Percentiles rank a stretch among this genome's conserved stretches.
These are phyloP conservation scores for Eupeodes corollae DNA, from an alignment of 1,140 invertebrate genomes.

Conservation along the genomic window DNA sequence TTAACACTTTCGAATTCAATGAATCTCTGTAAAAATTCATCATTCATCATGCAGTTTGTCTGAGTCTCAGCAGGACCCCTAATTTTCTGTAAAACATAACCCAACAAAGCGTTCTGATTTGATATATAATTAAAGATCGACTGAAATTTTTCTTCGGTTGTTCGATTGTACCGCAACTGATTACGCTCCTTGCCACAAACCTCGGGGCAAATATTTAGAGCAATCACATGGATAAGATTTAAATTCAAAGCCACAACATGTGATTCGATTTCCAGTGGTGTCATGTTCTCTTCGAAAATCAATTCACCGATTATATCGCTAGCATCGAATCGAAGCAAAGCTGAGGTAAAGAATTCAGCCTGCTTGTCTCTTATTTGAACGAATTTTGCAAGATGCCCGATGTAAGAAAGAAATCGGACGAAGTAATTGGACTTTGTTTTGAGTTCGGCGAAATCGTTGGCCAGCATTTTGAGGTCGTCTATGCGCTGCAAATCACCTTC, in stretches of 20 bases:
- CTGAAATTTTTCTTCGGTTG: constrained; percentile 13
- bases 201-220: constrained; percentile 44
- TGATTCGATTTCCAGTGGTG: constrained; percentile 43
- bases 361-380: constrained; percentile 37
- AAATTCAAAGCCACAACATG: constrained; percentile 44
- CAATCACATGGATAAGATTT: constrained; percentile 47
- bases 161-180: neutral
- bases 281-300: constrained; percentile 43
- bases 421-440: constrained; percentile 33
- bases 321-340: constrained; percentile 35
- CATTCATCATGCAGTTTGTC: constrained; percentile 24
- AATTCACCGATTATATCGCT: constrained; percentile 42
- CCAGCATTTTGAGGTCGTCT: constrained; percentile 13
- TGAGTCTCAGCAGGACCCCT: constrained; percentile 28
- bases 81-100: constrained; percentile 44
- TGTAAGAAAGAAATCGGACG: constrained; percentile 35
- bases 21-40: constrained; percentile 35
- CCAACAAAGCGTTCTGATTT: constrained; percentile 45
- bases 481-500: constrained; percentile 13
- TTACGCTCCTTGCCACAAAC: constrained; percentile 17
- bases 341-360: constrained; percentile 33
- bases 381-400: constrained; percentile 35
- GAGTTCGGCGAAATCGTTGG: constrained; percentile 19
- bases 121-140: constrained; percentile 44
- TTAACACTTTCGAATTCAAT: constrained; percentile 35